A percentile compares a stretch with the other conserved stretches of the same genome.
Conservation (phyloP, 2,797 vertebrate genomes). For the Sebastes nivosus region DNA sequence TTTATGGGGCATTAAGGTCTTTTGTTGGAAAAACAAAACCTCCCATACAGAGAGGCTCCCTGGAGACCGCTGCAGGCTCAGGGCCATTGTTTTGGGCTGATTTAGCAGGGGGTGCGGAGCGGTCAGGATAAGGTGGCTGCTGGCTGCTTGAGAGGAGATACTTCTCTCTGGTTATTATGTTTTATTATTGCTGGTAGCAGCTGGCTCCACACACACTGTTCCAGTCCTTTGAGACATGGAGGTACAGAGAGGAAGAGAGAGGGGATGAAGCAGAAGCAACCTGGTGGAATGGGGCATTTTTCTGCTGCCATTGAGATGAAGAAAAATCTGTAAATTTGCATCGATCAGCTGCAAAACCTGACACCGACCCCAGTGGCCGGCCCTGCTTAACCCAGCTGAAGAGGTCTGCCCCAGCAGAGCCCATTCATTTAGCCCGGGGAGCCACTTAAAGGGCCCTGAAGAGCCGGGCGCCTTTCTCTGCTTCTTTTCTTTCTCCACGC, state of each 20-base stretch:
- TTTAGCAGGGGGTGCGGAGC: slow-evolving; percentile 50
- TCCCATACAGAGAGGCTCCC: slow-evolving; percentile 53
- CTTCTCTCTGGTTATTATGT: slow-evolving; percentile 40
- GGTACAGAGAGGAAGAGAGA: slow-evolving; percentile 8
- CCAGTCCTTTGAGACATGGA: slow-evolving; percentile 20
- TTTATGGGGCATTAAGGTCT: slow-evolving; percentile 66
- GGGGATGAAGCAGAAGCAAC: slow-evolving; percentile 10
- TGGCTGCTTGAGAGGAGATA: slow-evolving; percentile 48
- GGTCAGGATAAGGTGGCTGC: slow-evolving; percentile 47
- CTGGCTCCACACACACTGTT: slow-evolving; percentile 22
- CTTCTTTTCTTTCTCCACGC: slow-evolving; percentile 68
- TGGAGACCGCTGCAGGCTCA: slow-evolving; percentile 44
- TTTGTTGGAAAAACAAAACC: slow-evolving; percentile 72
- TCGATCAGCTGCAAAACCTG: slow-evolving; percentile 40
- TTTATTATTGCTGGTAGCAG: slow-evolving; percentile 54
- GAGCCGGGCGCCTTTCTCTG: slow-evolving; percentile 53
- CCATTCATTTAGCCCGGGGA: slow-evolving; percentile 68
- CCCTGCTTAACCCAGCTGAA: slow-evolving; percentile 52
- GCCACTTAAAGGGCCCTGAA: slow-evolving; percentile 66
- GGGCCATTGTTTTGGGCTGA: slow-evolving; percentile 65
- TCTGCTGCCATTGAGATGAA: slow-evolving; percentile 1
- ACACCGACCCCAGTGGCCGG: slow-evolving; percentile 12
- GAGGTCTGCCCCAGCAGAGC: slow-evolving; percentile 54
- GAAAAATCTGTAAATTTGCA: slow-evolving; percentile 41
- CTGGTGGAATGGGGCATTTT: background rate